These are phyloP conservation scores for Cremastinae sp. DNA, from an alignment of 2,888 invertebrate species.

Conservation along the genomic window DNA sequence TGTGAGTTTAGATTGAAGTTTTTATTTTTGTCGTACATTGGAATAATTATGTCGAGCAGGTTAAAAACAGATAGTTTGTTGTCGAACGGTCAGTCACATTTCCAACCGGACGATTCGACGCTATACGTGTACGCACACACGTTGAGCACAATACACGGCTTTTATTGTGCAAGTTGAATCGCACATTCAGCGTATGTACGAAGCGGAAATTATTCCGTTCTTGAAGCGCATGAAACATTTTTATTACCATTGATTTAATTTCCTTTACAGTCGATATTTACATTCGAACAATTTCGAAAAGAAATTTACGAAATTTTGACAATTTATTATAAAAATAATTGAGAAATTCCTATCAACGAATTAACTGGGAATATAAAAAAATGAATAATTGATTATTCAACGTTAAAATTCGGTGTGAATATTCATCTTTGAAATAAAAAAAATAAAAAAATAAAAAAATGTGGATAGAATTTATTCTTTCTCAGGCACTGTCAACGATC, in stretches of 20 bases:
- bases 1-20: neutral
- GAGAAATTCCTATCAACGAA: too few relatives aligned
- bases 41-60: neutral
- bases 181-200: neutral
- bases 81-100: slow-evolving; percentile 43
- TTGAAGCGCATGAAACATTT: slow-evolving; percentile 22
- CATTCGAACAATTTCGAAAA: neutral
- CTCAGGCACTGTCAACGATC: too few relatives aligned
- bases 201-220: slow-evolving; percentile 43
- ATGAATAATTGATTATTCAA: too few relatives aligned
- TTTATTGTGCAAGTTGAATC: neutral
- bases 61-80: slow-evolving; percentile 10
- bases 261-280: neutral
- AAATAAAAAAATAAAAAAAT: too few relatives aligned
- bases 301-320: neutral
- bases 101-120: slow-evolving; percentile 28
- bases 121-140: neutral
- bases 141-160: slow-evolving; percentile 11
- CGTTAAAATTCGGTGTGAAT: too few relatives aligned
- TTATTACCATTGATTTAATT: slow-evolving; percentile 1
- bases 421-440: too few relatives aligned
- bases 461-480: too few relatives aligned
- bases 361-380: too few relatives aligned
- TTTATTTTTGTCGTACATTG: slow-evolving; percentile 1
- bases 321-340: too few relatives aligned